A percentile compares a stretch with the other conserved stretches of the same genome.
These are phyloP conservation scores for Adelognathus sp. DNA, from an alignment of 2,888 invertebrate species.

Conservation along the genomic window DNA sequence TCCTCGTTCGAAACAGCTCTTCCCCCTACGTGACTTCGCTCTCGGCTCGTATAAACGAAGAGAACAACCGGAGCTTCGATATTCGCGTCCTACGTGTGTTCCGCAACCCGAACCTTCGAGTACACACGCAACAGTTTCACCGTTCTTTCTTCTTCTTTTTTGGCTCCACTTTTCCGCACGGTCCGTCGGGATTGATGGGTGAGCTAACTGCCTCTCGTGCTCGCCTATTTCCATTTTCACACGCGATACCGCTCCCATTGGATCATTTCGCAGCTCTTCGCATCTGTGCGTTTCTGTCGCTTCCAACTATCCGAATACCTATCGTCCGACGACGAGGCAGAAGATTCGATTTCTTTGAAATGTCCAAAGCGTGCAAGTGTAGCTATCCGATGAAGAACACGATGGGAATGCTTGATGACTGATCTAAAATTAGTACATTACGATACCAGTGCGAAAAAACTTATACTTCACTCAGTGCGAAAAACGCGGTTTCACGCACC, in stretches of 20 bases:
- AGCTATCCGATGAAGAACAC: background rate
- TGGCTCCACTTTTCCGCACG: slow-evolving; percentile 5
- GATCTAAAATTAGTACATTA: too few relatives aligned
- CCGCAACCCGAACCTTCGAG: slow-evolving; percentile 30
- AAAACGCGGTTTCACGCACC: too few relatives aligned
- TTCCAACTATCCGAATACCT: slow-evolving; percentile 8
- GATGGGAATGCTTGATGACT: background rate
- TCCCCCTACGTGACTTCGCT: slow-evolving; percentile 54
- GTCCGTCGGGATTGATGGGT: slow-evolving; percentile 17
- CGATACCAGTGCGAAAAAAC: too few relatives aligned
- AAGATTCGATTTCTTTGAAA: slow-evolving; percentile 37
- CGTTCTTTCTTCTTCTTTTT: background rate
- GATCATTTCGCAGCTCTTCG: background rate
- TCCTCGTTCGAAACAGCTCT: slow-evolving; percentile 47
- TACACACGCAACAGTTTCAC: slow-evolving; percentile 1
- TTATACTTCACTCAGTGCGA: too few relatives aligned
- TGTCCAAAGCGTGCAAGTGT: background rate
- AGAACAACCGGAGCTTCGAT: slow-evolving; percentile 5
- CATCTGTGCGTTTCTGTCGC: background rate
- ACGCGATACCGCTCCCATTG: slow-evolving; percentile 1
- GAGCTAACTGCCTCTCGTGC: background rate
- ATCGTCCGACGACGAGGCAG: background rate
- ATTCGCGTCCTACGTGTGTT: slow-evolving; percentile 19
- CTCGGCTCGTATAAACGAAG: slow-evolving; percentile 26
- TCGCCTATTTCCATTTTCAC: slow-evolving; percentile 1